Evolutionary conservation across 2,113 vertebrate species (phyloP), one percentile per base, ranked within the genome.

Genomic region (Chionis minor): DNA sequence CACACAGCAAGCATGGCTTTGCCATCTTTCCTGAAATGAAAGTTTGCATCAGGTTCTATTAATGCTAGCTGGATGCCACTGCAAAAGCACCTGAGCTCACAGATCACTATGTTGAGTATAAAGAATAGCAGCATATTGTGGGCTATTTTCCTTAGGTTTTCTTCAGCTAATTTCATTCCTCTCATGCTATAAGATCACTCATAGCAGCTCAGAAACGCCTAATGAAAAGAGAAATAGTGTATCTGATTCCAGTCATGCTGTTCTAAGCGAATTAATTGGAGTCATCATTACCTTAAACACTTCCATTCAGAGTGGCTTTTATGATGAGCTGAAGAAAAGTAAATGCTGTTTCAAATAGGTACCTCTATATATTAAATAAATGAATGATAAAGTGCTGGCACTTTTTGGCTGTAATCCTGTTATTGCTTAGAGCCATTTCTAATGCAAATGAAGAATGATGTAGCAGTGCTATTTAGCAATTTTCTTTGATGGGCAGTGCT

Each of bases 261-360:
- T 94, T 93, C 80, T 92, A 95, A 96, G 89, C 32, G 72, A 97
- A 97, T 94, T 91, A 88, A 91, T 88, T 14, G 7, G 77, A 67
- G 72, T 93, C 88, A 61, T 94, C 92, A 97, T 95, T 93, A 94
- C 81, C 81, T 94, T 93, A 94, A 98, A 96, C 93, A 79, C 81
- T 96, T 95, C 86, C 91, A 97, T 45, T 95, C 91, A 88, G 86
- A 97, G 86, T 88, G 69, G 92, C 81, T 95, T 94, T 92, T 72
- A 93, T 74, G 83, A 97, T 49, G 44, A 97, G 95, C 92, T 92
- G 74, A 93, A 96, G 94, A 96, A 97, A 96, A 97, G 88, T 86
- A 98, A 97, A 96, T 87, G 94, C 61, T 91, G 73, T 97, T 96
- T 97, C 94, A 97, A 96, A 98, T 44, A 96, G 56, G 92, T 87